phyloP scores from a whole-genome alignment of 2,113 vertebrate genomes.

The Bubo blakistoni region DNA sequence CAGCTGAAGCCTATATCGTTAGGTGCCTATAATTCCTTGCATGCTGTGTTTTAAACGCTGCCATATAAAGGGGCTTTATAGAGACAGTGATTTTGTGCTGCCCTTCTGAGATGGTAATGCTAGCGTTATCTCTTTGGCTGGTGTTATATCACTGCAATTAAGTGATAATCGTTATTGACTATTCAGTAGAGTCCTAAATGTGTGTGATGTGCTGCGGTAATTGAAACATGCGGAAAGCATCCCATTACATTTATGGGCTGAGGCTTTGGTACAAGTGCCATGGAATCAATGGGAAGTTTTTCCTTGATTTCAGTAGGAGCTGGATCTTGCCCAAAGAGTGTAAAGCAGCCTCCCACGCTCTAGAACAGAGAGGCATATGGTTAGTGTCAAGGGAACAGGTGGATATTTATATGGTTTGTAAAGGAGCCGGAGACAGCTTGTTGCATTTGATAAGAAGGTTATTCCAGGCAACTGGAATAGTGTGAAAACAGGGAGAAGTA shows the following conservation, averaged over 20 bases:
- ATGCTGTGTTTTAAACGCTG: not conserved
- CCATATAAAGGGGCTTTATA: not conserved
- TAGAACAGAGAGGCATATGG: slow-evolving; percentile 46
- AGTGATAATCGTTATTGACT: not conserved
- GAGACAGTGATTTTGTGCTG: not conserved
- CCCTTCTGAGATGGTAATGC: not conserved
- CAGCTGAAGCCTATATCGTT: not conserved
- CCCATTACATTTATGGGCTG: not conserved
- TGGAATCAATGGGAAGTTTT: slow-evolving; percentile 11
- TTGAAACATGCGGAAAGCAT: not conserved
- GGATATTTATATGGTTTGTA: slow-evolving; percentile 21
- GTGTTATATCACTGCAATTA: not conserved
- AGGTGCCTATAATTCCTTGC: not conserved
- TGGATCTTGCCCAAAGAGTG: slow-evolving; percentile 26
- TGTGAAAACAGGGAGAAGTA: not conserved
- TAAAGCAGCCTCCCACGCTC: not conserved
- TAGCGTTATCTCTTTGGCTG: not conserved
- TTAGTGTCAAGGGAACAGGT: slow-evolving; percentile 55
- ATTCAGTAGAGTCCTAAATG: not conserved
- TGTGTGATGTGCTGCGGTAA: not conserved
- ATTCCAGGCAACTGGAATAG: slow-evolving; percentile 1
- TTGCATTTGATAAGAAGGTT: slow-evolving; percentile 21
- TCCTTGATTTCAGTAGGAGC: slow-evolving; percentile 15
- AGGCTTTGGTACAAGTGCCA: not conserved
- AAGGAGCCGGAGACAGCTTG: slow-evolving; percentile 23